These are phyloP conservation scores for Bombycilla garrulus DNA, from an alignment of 2,113 vertebrate genomes.

Conservation along the genomic window DNA sequence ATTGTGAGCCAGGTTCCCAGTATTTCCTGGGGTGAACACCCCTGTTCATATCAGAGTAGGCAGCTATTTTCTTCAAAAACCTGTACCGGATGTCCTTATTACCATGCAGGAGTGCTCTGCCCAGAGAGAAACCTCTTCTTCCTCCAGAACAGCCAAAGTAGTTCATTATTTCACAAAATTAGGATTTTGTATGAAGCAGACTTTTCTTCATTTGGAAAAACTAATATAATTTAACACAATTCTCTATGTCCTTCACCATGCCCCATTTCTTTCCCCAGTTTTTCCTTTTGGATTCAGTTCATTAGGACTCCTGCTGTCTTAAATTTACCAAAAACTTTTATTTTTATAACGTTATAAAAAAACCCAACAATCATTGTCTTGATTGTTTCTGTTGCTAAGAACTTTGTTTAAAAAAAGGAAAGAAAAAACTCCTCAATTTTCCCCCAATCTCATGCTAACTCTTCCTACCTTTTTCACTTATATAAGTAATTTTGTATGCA, in stretches of 20 bases:
- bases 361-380: accelerated
- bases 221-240: accelerated
- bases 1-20: neutral
- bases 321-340: neutral
- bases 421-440: neutral
- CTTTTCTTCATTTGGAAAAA: neutral
- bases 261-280: neutral
- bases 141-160: neutral
- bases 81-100: neutral
- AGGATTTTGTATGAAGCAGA: neutral
- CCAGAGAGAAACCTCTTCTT: neutral
- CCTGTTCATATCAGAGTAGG: neutral
- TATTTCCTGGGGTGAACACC: neutral
- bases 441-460: neutral
- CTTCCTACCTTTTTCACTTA: neutral
- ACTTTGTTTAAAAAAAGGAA: neutral
- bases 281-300: neutral
- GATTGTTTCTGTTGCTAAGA: neutral
- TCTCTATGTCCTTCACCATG: neutral
- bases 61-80: neutral
- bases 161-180: neutral
- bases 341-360: neutral
- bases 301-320: neutral
- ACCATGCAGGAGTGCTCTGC: neutral
- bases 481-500: neutral